These are phyloP conservation scores for Norana najaformis DNA, from an alignment of 2,888 invertebrate species.

Conservation along the genomic window DNA sequence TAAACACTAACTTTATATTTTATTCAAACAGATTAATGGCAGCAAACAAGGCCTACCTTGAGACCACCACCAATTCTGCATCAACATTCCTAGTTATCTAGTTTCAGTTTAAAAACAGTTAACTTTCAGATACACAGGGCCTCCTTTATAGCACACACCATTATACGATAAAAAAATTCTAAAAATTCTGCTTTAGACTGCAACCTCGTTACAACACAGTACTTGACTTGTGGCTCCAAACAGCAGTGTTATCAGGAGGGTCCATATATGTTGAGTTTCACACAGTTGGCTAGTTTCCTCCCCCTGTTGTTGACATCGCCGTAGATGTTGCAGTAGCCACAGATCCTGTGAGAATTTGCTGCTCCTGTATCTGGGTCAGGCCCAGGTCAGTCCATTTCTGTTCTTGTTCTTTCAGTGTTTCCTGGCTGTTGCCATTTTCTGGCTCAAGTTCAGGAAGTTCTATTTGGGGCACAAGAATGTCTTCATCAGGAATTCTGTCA, in stretches of 20 bases:
- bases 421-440: conserved; percentile 77
- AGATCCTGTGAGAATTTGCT: conserved; percentile 9
- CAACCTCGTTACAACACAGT: neutral
- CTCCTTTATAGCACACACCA: too few species aligned
- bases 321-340: neutral
- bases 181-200: neutral
- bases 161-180: too few species aligned
- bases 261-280: neutral
- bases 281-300: neutral
- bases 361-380: conserved; percentile 51
- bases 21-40: too few species aligned
- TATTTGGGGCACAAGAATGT: conserved; percentile 79
- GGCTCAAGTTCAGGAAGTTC: conserved; percentile 91
- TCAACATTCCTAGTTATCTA: too few species aligned
- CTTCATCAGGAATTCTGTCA: conserved; percentile 73
- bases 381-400: conserved; percentile 71
- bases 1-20: too few species aligned
- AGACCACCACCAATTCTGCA: too few species aligned
- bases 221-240: too few species aligned
- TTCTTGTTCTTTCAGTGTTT: conserved; percentile 85
- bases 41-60: too few species aligned
- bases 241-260: neutral
- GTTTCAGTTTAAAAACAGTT: too few species aligned
- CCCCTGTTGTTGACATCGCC: neutral
- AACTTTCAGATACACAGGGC: too few species aligned